Evolutionary conservation across 92 coral and sea anemone species (phyloP).

Genomic region (Zoanthus sociatus): DNA sequence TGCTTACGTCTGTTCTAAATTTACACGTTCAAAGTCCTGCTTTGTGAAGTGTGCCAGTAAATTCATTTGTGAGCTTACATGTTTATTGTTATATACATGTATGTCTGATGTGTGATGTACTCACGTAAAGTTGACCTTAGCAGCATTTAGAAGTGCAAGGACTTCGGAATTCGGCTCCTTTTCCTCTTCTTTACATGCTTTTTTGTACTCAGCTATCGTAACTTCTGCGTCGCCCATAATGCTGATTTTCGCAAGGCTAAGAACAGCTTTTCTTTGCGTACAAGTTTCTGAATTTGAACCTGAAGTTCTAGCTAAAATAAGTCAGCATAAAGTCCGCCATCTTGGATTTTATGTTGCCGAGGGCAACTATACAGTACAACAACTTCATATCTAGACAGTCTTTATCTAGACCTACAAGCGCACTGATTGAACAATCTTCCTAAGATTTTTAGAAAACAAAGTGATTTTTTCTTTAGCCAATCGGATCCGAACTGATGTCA

Average conservation of each 20-base stretch:
- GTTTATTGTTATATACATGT: too few relatives aligned
- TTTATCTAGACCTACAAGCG: neutral
- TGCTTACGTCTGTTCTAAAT: too few relatives aligned
- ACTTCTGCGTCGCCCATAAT: constrained; percentile 88
- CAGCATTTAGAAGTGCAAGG: constrained; percentile 81
- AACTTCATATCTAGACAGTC: neutral
- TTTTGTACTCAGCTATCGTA: constrained; percentile 84
- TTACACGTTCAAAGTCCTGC: too few relatives aligned
- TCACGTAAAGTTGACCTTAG: constrained; percentile 89
- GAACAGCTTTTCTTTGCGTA: neutral
- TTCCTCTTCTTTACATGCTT: constrained; percentile 76
- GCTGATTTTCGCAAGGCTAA: neutral
- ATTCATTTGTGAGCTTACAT: too few relatives aligned
- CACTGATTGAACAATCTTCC: constrained; percentile 22
- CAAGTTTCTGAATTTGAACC: neutral
- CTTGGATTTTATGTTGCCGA: constrained; percentile 64
- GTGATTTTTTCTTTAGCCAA: constrained; percentile 21
- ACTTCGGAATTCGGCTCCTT: constrained; percentile 82
- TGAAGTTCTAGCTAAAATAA: neutral
- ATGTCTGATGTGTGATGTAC: constrained; percentile 34
- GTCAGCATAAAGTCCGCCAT: constrained; percentile 63
- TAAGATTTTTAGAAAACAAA: neutral
- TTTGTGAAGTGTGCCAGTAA: too few relatives aligned
- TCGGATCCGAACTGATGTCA: neutral
- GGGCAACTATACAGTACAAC: constrained; percentile 36